Evolutionary conservation across 2,888 invertebrate species (phyloP).

Genomic region (Ochropleura leucogaster): DNA sequence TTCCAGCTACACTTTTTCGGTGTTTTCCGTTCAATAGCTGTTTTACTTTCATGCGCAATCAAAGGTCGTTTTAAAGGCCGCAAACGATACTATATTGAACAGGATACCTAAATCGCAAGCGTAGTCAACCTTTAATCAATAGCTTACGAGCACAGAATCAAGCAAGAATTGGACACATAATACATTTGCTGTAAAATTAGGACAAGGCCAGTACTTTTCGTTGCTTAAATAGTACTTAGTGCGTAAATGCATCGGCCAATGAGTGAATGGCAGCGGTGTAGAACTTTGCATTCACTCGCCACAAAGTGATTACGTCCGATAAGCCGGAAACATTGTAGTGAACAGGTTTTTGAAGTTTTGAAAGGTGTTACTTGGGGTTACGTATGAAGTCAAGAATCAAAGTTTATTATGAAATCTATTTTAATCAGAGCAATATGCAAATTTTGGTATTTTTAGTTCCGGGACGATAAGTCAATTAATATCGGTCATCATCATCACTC

Average conservation of each 20-base stretch:
- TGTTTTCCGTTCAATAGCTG: constrained; percentile 29
- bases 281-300: constrained; percentile 63
- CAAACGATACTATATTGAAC: constrained; percentile 36
- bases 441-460: constrained; percentile 41
- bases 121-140: constrained; percentile 42
- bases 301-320: constrained; percentile 72
- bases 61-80: constrained; percentile 53
- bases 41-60: constrained; percentile 36
- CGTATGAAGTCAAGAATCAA: constrained; percentile 63
- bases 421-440: constrained; percentile 45
- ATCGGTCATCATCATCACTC: constrained; percentile 21
- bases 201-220: constrained; percentile 65
- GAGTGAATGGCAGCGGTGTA: constrained; percentile 51
- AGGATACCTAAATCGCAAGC: constrained; percentile 25
- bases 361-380: constrained; percentile 79
- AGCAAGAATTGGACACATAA: constrained; percentile 56
- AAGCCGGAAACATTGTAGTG: constrained; percentile 76
- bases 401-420: constrained; percentile 66
- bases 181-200: constrained; percentile 61
- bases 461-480: constrained; percentile 27
- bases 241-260: constrained; percentile 64
- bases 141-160: constrained; percentile 48
- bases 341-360: constrained; percentile 80
- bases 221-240: constrained; percentile 64
- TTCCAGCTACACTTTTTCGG: constrained; percentile 7